phyloP scores from a whole-genome alignment of 1,140 invertebrate genomes.

The Belonocnema kinseyi region DNA sequence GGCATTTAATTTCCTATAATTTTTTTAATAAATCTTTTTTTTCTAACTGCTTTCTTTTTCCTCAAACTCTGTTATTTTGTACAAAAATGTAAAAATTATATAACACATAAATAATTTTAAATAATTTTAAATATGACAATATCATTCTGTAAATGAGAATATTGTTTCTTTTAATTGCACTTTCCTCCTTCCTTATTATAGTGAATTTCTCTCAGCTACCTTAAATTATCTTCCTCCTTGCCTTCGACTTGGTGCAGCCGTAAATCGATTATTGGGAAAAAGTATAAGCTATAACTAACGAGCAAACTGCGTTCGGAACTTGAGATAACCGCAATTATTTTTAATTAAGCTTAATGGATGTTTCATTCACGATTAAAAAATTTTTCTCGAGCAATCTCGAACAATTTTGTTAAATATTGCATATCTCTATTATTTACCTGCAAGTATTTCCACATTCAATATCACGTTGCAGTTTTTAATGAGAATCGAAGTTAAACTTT shows the following conservation, averaged over 20 bases:
- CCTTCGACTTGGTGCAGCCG: neutral
- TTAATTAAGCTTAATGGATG: neutral
- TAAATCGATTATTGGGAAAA: slow-evolving; percentile 22
- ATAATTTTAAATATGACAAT: neutral
- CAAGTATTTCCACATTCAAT: too few species aligned
- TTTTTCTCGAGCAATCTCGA: neutral
- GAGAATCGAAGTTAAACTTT: too few species aligned
- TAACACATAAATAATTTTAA: neutral
- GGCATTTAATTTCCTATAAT: too few species aligned
- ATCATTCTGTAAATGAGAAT: neutral
- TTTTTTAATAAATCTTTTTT: too few species aligned
- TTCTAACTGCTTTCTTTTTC: too few species aligned
- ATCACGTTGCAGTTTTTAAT: too few species aligned
- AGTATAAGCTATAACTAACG: neutral
- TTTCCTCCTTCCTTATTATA: neutral
- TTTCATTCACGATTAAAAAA: neutral
- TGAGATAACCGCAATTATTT: slow-evolving; percentile 21
- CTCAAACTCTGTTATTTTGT: too few species aligned
- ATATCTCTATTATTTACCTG: too few species aligned
- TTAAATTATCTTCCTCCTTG: neutral
- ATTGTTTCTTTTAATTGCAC: neutral
- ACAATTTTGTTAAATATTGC: too few species aligned
- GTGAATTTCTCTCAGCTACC: neutral
- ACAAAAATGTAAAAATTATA: too few species aligned
- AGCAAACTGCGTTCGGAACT: neutral